Evolutionary conservation across 2,888 invertebrate species (phyloP).

Genomic region (Megastigmus dorsalis): DNA sequence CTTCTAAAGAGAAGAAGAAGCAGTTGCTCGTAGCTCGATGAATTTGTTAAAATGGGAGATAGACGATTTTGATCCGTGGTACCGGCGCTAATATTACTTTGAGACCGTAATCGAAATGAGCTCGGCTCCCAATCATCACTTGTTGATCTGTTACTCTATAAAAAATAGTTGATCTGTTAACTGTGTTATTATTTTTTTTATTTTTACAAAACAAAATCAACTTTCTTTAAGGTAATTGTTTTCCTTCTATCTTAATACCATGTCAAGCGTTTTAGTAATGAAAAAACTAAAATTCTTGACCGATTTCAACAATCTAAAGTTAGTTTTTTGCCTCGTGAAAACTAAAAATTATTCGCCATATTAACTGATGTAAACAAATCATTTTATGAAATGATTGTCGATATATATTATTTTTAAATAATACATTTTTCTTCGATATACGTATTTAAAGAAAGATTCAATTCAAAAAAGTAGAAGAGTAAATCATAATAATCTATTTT

Average conservation of each 20-base stretch:
- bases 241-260: neutral
- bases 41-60: conserved; percentile 64
- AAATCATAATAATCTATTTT: too few species aligned
- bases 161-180: neutral
- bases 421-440: too few species aligned
- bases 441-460: too few species aligned
- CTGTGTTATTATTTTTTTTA: neutral
- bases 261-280: neutral
- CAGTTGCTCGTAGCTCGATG: conserved; percentile 64
- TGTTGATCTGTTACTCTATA: neutral
- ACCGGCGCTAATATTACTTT: conserved; percentile 2
- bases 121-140: conserved; percentile 17
- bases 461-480: too few species aligned
- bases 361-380: too few species aligned
- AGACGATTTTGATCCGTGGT: conserved; percentile 58
- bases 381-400: neutral
- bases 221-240: neutral
- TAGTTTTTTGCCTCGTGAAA: neutral
- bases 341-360: too few species aligned
- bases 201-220: too few species aligned
- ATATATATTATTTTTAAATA: too few species aligned
- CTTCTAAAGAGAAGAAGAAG: conserved; percentile 66
- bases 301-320: neutral
- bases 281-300: neutral
- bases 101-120: conserved; percentile 3